Evolutionary conservation across 2,888 invertebrate species (phyloP).

Genomic region (Hipparchia sbordonii): DNA sequence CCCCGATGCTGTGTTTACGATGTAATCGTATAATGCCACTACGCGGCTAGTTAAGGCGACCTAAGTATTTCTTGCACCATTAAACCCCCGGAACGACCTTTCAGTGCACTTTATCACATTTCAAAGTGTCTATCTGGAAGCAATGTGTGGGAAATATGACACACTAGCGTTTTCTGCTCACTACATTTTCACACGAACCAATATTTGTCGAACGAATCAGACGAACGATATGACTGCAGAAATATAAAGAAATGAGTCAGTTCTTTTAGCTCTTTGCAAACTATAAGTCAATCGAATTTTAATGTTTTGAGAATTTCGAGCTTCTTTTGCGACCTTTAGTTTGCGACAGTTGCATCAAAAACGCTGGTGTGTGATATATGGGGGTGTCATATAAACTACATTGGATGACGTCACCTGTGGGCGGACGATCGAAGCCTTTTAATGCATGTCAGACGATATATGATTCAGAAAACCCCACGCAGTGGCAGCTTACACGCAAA

Average conservation of each 20-base stretch:
- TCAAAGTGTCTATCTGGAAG: conserved; percentile 33
- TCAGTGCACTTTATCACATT: conserved; percentile 44
- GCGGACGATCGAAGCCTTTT: conserved; percentile 42
- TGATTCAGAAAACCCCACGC: conserved; percentile 29
- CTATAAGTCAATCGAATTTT: too few relatives aligned
- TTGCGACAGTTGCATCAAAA: neutral
- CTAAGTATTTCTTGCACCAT: conserved; percentile 33
- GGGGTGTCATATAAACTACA: conserved; percentile 32
- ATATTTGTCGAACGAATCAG: neutral
- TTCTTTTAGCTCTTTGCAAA: too few relatives aligned
- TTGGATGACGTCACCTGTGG: conserved; percentile 43
- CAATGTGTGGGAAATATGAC: neutral
- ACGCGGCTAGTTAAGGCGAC: conserved; percentile 10
- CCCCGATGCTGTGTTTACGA: conserved; percentile 14
- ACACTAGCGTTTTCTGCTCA: neutral
- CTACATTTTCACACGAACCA: neutral
- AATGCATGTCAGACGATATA: conserved; percentile 35
- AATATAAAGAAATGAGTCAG: too few relatives aligned
- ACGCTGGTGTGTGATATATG: neutral
- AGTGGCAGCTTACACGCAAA: neutral
- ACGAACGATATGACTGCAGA: too few relatives aligned
- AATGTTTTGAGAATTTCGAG: neutral
- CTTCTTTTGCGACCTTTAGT: too few relatives aligned
- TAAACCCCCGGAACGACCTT: conserved; percentile 36
- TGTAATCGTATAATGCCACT: conserved; percentile 22